Base-by-base conservation (phyloP, 1,140 invertebrate genomes). In the Apocrypta bakeri region DNA sequence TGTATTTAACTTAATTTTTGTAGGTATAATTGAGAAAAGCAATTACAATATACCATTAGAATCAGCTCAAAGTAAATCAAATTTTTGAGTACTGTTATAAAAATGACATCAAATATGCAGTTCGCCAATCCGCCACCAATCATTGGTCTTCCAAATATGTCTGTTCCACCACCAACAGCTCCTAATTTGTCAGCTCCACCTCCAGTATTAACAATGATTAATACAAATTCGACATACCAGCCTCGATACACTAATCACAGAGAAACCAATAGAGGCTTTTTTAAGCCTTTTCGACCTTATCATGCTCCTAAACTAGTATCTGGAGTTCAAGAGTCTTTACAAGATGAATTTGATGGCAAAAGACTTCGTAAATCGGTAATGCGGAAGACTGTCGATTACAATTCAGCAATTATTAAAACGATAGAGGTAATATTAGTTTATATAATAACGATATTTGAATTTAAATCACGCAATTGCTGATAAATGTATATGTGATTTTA, bases 321-420 rank as follows among this genome's bases (percentile, higher is more conserved):
- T 11, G 90, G 90, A 11, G 86, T 87, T 24, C 90, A 90, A 72
- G 91, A 92, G 74, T 86, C 84, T 9, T 79, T 92, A 11, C 94
- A 96, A 86, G 95, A 96, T 88, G 98, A 98, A 91, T 98, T 98
- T 91, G 98, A 99, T 94, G 98, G 98, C 40, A 99, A 99, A 93
- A 94, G 98, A 82, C 94, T 99, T 80, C 92, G 98, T 86, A 99
- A 99, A 93, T 98, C 98, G 84, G 97, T 99, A 79, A 98, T 99
- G 94, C 94, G 98, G 86, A 99, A 99, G 93, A 99, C 98, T 64
- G 97, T 99, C 64, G 98, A 99, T 93, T 99, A 99, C 91, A 99
- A 99, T 94, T 96, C 98, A n/a, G 95, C 98, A 42, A 96, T 99
- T 85, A 96, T 99, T 75, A 97, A 97, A 89, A 96, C 96, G 87